Percentiles rank a stretch among this genome's conserved stretches.
These are phyloP conservation scores for Alectura lathami DNA, from an alignment of 2,113 vertebrate genomes.

Conservation along the genomic window DNA sequence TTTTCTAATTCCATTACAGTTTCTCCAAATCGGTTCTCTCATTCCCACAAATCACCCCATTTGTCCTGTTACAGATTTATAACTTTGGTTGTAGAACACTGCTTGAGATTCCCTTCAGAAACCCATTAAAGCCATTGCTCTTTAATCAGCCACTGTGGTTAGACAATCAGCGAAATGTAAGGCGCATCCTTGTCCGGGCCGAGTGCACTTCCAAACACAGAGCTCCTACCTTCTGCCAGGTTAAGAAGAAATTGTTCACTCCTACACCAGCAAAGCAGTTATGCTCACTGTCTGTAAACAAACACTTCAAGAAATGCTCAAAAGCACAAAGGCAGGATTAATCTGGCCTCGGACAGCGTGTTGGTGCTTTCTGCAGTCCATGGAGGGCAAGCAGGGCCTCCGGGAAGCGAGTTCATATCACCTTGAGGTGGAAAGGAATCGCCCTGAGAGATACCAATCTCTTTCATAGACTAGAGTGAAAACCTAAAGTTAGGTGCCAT, in stretches of 20 bases:
- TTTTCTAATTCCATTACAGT: not conserved
- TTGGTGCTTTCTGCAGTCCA: not conserved
- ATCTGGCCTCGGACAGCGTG: not conserved
- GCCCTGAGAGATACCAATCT: not conserved
- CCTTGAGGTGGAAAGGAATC: not conserved
- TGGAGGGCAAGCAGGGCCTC: not conserved
- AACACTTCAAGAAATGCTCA: not conserved
- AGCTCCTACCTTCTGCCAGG: not conserved
- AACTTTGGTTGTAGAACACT: not conserved
- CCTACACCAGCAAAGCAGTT: not conserved
- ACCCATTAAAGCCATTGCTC: not conserved
- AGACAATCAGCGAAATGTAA: not conserved
- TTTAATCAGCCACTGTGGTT: not conserved
- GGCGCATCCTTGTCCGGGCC: not conserved
- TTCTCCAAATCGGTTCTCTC: not conserved
- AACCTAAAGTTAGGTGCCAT: not conserved
- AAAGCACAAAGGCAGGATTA: not conserved
- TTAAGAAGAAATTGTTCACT: not conserved
- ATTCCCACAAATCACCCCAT: not conserved
- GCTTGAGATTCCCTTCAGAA: not conserved
- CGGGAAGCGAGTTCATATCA: not conserved
- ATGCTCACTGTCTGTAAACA: not conserved
- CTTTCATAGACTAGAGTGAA: not conserved
- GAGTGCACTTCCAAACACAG: not conserved
- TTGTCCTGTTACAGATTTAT: not conserved